Base-by-base conservation (phyloP, 2,113 vertebrate genomes). In the Tachycineta bicolor region DNA sequence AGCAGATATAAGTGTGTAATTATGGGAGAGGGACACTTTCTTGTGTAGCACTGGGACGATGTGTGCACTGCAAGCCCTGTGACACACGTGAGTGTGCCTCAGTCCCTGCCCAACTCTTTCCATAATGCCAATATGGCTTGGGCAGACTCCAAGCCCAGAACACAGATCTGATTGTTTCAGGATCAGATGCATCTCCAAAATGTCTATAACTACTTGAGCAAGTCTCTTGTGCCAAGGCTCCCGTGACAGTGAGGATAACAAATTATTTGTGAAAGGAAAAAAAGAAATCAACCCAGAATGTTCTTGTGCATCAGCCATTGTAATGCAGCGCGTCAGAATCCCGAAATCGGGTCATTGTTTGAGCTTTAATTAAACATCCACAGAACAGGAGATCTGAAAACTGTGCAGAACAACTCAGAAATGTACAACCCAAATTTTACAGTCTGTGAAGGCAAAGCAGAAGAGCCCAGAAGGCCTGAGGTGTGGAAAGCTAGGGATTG, bases 141-240 rank as follows among this genome's bases (percentile, higher is more conserved):
- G 90, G 62, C 78, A 90, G 55, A 28, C 17, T 86, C 59, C 50
- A 83, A 22, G 23, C 22, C 29, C 77, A 37, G 41, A 86, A 76
- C 71, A 90, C 68, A 77, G 68, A 85, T 92, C 46, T 83, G 64
- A 80, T 83, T 88, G 43, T 93, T 78, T 91, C 67, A 73, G 29
- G 29, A 74, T 70, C 58, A 59, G 46, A 83, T 50, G n/a, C 0
- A 0, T 87, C 76, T 94, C 84, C 82, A 90, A 63, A 77, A 86
- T 24, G 25, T 59, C 79, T 90, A 4, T 68, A 76, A 86, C 16
- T 28, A 25, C 34, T 90, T 67, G 8, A 95, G 43, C n/a, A 73
- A 58, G 39, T 62, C 29, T 22, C 81, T 77, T 71, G 43, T 77
- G 93, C 86, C 56, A 81, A 58, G 31, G 21, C 34, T 93, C 33